Base-by-base conservation (phyloP, 2,888 invertebrate species). In the Xanthostigma xanthostigma region DNA sequence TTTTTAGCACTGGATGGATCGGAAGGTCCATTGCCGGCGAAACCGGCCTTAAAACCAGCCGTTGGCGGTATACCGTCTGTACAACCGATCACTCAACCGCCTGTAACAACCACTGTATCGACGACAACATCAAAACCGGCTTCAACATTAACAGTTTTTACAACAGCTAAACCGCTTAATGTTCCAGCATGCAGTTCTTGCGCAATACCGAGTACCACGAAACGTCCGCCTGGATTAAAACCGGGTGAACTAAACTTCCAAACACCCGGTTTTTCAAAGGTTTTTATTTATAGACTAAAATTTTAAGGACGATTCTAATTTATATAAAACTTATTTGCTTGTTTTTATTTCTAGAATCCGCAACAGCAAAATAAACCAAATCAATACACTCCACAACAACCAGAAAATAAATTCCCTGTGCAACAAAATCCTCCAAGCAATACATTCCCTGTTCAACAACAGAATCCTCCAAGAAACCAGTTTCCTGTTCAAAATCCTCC, bases 151-250 rank as follows among this genome's bases (percentile, higher is more conserved):
- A 51, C 57, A 47, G 55, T 60, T 35, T 35, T 66, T 48, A 63
- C 62, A 37, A 64, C 62, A n/a, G 60, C 62, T 57, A 53, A 67
- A 56, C 61, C 67, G 3, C 59, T 69, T 35, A 62, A 63, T 57
- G 62, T 59, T 8, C 72, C 66, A 48, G 71, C 77, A 2, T 79
- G 79, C 55, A 75, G 75, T 17, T 69, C 72, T 51, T 80, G 79
- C 58, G 74, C 75, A 52, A 65, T 78, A 43, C 74, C 78, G 1
- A 70, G 73, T 4, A 72, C 74, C 2, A 67, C 71, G 0, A 68
- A 58, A 54, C 54, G 69, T 10, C 56, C 56, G 50, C 61, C 65
- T 46, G 51, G 52, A 36, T 13, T 34, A 8, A 37, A 41, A 35
- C 44, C 50, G 40, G 42, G 37, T 40, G 48, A 53, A 36, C 55